Base-by-base conservation (phyloP, 37 sponge, comb jelly and placozoan genomes). In the Sycon ciliatum region DNA sequence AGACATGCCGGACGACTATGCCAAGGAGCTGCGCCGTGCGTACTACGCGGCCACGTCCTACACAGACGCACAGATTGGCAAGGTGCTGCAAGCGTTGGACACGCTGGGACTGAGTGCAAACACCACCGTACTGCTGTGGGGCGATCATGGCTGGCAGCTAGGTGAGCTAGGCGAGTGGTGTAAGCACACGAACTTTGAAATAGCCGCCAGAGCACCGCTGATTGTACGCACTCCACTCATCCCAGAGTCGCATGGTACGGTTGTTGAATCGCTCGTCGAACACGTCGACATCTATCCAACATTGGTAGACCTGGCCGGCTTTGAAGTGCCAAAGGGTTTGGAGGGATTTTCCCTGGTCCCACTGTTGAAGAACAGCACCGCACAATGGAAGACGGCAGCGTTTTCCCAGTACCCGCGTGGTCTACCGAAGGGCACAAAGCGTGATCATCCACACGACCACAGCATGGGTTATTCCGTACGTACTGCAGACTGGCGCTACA, bases 171-270 rank as follows among this genome's bases (percentile, higher is more conserved):
- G 63, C 7, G 63, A 60, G 16, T 60, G 63, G 63, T 18, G 52
- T 32, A 82, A 82, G 29, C 42, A 40, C 54, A 77, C 83, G 22
- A 77, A 82, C 54, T 71, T 82, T 49, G 77, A 82, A 62, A 78
- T 76, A 64, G 77, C 77, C 1, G 71, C 68, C 7, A 72, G 28
- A 54, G 83, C 76, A 20, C 83, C 83, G 3, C 63, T 82, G 64
- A 71, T 82, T 3, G n/a, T 82, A 2, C 63, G 16, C 30, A 78
- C 73, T 1, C 80, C 80, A n/a, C 23, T 38, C 11, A 78, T 79
- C 0, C 80, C 80, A 40, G 80, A 72, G 34, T 57, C 40, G 1
- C 7, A 9, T 16, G 78, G 78, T 7, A 76, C 70, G 67, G 68
- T 38, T 11, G 61, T 67, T 16, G 24, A 35, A 22, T 72, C 66